Conservation (phyloP, 2,113 vertebrate species). For the Xenus cinereus region DNA sequence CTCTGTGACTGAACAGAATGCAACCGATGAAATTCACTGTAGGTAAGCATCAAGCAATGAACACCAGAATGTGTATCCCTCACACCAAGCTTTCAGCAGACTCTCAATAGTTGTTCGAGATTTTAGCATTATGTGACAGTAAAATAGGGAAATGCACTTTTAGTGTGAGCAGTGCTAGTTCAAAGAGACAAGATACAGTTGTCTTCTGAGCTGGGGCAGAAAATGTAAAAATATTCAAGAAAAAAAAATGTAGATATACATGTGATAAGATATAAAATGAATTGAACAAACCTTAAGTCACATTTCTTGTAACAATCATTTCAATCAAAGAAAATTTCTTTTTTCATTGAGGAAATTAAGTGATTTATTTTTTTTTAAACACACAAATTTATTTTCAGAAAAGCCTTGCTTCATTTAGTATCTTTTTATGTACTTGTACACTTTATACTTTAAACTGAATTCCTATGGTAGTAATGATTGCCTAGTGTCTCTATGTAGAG, state of each 20-base stretch:
- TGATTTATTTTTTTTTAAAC: not conserved
- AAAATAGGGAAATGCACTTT: not conserved
- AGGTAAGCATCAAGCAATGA: not conserved
- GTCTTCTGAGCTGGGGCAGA: not conserved
- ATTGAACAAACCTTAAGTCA: not conserved
- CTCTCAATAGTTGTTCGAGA: not conserved
- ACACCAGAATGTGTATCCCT: rapidly evolving
- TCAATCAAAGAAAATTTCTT: not conserved
- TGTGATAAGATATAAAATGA: not conserved
- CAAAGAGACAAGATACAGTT: not conserved
- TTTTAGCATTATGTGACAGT: not conserved
- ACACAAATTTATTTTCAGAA: not conserved
- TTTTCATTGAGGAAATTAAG: not conserved
- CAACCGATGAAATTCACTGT: not conserved
- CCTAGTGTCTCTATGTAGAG: not conserved
- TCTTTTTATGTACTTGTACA: not conserved
- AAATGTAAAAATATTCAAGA: not conserved
- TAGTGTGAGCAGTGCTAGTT: not conserved
- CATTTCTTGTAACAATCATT: not conserved
- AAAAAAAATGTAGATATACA: not conserved
- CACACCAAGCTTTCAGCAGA: not conserved
- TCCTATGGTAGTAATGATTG: not conserved
- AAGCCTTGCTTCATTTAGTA: not conserved
- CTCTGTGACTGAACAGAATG: not conserved
- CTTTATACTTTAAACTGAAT: not conserved